Evolutionary conservation across 37 sponge, comb jelly and placozoan genomes (phyloP).

Genomic region (Amphimedon queenslandica): DNA sequence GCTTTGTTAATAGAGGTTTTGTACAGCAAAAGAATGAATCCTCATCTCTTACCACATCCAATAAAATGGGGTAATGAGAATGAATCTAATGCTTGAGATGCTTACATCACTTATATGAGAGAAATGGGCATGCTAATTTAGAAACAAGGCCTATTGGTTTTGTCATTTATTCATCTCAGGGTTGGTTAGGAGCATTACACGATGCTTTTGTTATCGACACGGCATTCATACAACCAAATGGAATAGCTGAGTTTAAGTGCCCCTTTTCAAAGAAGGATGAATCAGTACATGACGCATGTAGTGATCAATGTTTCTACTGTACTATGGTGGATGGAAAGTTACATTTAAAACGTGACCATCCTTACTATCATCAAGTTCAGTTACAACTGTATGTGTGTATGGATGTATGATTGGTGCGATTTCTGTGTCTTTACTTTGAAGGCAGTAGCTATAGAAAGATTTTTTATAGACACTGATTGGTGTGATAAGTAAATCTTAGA

Average conservation of each 20-base stretch:
- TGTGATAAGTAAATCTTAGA: too few species aligned
- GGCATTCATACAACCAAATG: neutral
- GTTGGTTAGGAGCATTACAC: slow-evolving; percentile 44
- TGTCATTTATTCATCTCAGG: slow-evolving; percentile 14
- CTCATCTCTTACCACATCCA: neutral
- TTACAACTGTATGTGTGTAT: too few species aligned
- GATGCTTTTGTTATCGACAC: too few species aligned
- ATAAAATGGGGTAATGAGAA: slow-evolving; percentile 24
- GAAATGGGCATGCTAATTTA: slow-evolving; percentile 15
- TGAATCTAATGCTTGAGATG: slow-evolving; percentile 3
- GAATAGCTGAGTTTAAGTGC: slow-evolving; percentile 41
- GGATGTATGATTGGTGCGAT: too few species aligned
- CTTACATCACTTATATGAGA: neutral
- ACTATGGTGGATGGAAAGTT: too few species aligned
- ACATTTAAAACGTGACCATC: too few species aligned
- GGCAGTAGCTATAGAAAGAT: slow-evolving; percentile 18
- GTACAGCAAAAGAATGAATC: too few species aligned
- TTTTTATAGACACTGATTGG: slow-evolving; percentile 12
- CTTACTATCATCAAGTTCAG: too few species aligned
- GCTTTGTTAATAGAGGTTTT: too few species aligned
- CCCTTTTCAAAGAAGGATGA: too few species aligned
- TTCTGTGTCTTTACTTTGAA: slow-evolving; percentile 13
- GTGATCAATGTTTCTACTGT: slow-evolving; percentile 12
- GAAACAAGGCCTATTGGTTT: slow-evolving; percentile 19
- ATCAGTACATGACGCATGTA: slow-evolving; percentile 38